Conservation (phyloP, 2,797 vertebrate species). For the Muscicapa comitata region DNA sequence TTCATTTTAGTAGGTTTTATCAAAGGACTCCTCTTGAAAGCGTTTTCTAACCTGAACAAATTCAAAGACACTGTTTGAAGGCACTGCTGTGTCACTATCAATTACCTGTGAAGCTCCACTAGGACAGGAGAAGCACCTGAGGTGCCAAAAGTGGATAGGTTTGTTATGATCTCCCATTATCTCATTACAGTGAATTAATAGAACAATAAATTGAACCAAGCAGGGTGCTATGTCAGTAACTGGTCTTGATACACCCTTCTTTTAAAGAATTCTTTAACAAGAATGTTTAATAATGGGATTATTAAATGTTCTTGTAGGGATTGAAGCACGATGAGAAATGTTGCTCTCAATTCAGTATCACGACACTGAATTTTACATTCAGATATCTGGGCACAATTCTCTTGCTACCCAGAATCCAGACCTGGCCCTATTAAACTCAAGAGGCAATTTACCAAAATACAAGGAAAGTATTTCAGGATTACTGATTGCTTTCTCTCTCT, state of each 20-base stretch:
- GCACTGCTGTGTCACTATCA: background rate
- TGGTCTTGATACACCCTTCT: background rate
- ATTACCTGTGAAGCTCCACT: background rate
- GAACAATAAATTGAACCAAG: background rate
- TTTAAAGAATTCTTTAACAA: no score
- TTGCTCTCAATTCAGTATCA: background rate
- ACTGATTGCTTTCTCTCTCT: background rate
- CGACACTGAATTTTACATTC: background rate
- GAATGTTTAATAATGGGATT: background rate
- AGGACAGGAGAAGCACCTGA: background rate
- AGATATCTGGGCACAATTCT: background rate
- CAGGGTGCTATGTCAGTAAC: background rate
- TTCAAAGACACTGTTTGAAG: background rate
- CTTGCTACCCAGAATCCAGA: background rate
- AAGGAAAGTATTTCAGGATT: background rate
- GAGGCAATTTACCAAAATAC: background rate
- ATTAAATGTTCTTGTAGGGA: no score
- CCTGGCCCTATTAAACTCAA: background rate
- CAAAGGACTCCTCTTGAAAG: background rate
- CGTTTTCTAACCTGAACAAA: background rate
- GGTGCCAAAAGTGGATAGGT: background rate
- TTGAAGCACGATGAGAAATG: background rate
- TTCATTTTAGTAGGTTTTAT: background rate
- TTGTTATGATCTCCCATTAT: background rate
- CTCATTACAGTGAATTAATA: constrained; percentile 7